Evolutionary conservation across 1,140 invertebrate species (phyloP), one percentile per base, ranked within the genome.

Genomic region (Kradibia gibbosae): DNA sequence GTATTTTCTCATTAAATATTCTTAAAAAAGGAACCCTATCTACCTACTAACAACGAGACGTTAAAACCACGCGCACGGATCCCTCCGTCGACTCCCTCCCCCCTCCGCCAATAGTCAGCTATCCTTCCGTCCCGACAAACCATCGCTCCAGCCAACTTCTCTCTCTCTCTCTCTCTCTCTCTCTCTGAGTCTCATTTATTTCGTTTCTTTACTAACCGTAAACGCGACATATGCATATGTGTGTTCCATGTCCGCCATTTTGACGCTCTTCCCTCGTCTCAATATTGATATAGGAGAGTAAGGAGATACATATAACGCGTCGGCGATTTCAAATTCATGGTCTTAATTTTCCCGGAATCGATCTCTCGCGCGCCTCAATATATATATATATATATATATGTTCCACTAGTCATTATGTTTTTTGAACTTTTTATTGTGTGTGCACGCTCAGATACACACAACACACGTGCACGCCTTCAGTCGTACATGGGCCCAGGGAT

Each of bases 231-330:
- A 13, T 11, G 20, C 11, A 28, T 74, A 3, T n/a, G 31, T 22
- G 55, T 31, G 53, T 10, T 57, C 13, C 31, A 60, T 10, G 11
- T 20, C 65, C 48, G 77, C 77, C 77, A 78, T 78, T 34, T 53
- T 60, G 31, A 36, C 67, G 71, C 60, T 81, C 79, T 67, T 45
- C 22, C n/a, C 72, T 60, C 73, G 80, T 71, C 77, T 77, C 73
- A 81, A 81, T 81, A 81, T 81, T 81, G 45, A 81, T 81, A 81
- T 76, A 81, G 80, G 73, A 71, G 70, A 50, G n/a, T 39, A 11
- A 60, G 11, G 31, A 78, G 60, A 70, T 78, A 71, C 62, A 70
- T 71, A 60, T 79, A 60, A 53, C 65, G 34, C 65, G 45, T 25
- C 36, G 74, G 31, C 67, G 78, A 78, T 70, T 34, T 45, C 28